phyloP scores from a whole-genome alignment of 2,888 invertebrate genomes.

The Pseudococcus longispinus region DNA sequence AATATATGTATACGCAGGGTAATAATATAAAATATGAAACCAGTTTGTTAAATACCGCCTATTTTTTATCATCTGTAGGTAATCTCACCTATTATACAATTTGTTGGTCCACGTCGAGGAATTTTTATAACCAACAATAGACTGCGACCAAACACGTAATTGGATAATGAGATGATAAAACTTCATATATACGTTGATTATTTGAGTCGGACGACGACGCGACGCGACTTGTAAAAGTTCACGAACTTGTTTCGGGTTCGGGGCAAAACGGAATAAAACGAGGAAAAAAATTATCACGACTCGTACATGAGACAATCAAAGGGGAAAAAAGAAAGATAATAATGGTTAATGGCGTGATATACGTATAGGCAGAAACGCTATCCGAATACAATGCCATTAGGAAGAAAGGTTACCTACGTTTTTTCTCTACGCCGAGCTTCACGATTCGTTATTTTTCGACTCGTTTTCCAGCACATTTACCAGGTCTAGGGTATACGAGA shows the following conservation, averaged over 20 bases:
- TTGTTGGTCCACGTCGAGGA: neutral
- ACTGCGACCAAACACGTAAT: constrained; percentile 32
- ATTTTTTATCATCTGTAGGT: constrained; percentile 17
- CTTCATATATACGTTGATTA: neutral
- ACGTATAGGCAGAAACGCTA: neutral
- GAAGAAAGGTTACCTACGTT: neutral
- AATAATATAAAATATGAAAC: constrained; percentile 31
- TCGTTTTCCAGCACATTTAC: constrained; percentile 13
- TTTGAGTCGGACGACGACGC: neutral
- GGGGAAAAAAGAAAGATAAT: neutral
- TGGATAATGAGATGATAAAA: constrained; percentile 28
- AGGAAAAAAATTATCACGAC: neutral
- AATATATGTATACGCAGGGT: neutral
- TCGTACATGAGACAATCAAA: neutral
- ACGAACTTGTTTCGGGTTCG: neutral
- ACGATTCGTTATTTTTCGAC: constrained; percentile 29
- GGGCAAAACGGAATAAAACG: neutral
- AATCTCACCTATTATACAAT: constrained; percentile 36
- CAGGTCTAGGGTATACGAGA: neutral
- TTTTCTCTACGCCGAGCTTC: neutral
- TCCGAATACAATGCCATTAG: constrained; percentile 10
- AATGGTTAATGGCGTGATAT: constrained; percentile 20
- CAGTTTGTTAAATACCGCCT: constrained; percentile 26
- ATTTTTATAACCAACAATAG: constrained; percentile 29
- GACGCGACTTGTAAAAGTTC: constrained; percentile 15